phyloP scores from a whole-genome alignment of 2,113 vertebrate genomes.

The Gnathonemus echidnorhynchus region DNA sequence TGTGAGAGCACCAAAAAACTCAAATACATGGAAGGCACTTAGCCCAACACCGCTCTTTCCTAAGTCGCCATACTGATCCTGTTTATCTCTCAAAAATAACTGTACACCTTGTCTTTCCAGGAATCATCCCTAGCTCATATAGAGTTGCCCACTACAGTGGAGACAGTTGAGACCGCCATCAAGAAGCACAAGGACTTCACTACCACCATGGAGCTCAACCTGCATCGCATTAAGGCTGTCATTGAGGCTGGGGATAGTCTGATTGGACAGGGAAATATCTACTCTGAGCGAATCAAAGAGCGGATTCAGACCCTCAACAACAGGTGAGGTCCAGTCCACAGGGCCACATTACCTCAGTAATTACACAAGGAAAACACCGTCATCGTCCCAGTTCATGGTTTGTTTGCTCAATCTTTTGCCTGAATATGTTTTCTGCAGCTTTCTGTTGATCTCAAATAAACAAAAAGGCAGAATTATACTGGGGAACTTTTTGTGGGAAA shows the following conservation, averaged over 20 bases:
- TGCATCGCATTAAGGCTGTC: slow-evolving; percentile 72
- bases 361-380: not conserved
- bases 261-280: slow-evolving; percentile 74
- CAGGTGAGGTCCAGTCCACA: slow-evolving; percentile 53
- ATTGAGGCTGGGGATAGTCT: slow-evolving; percentile 80
- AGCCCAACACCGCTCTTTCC: not conserved
- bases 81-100: not conserved
- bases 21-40: not conserved
- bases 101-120: slow-evolving; percentile 43
- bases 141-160: slow-evolving; percentile 73
- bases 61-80: not conserved
- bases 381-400: not conserved
- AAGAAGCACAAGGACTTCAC: slow-evolving; percentile 82
- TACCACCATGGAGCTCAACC: slow-evolving; percentile 83
- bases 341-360: not conserved
- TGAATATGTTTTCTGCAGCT: not conserved
- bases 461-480: not conserved
- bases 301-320: slow-evolving; percentile 63
- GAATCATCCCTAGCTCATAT: slow-evolving; percentile 67
- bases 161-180: slow-evolving; percentile 67
- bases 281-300: slow-evolving; percentile 69
- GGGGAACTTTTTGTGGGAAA: not conserved
- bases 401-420: not conserved
- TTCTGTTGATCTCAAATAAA: not conserved
- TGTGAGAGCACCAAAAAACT: not conserved